Conservation (phyloP, 1,140 invertebrate genomes). For the Drosophila melanica region DNA sequence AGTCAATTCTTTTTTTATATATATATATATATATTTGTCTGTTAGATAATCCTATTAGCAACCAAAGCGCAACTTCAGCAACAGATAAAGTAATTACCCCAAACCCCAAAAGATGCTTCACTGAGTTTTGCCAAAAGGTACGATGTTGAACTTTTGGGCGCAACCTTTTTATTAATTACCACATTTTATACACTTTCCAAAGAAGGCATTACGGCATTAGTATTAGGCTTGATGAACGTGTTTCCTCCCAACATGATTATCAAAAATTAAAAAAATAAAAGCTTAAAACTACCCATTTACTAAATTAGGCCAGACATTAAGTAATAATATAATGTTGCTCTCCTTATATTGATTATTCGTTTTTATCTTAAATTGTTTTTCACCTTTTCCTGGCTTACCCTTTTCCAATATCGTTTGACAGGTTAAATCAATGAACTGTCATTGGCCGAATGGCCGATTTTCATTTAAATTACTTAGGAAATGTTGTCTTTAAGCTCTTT, state of each 20-base stretch:
- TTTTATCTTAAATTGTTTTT: background rate
- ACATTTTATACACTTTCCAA: conserved; percentile 31
- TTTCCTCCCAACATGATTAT: background rate
- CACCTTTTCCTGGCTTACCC: conserved; percentile 1
- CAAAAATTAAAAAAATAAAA: too few relatives aligned
- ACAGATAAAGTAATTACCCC: conserved; percentile 82
- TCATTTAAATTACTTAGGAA: conserved; percentile 41
- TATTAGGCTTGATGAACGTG: background rate
- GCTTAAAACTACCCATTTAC: too few relatives aligned
- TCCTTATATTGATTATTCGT: background rate
- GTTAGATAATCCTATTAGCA: conserved; percentile 77
- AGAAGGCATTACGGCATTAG: conserved; percentile 25
- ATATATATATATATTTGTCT: conserved; percentile 13
- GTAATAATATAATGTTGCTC: too few relatives aligned
- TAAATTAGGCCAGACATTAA: too few relatives aligned
- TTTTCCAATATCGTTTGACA: conserved; percentile 46
- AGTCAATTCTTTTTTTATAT: conserved; percentile 30
- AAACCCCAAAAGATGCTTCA: conserved; percentile 52
- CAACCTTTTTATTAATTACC: conserved; percentile 73
- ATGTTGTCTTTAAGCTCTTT: conserved; percentile 10
- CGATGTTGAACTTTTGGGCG: conserved; percentile 54
- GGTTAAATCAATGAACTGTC: conserved; percentile 56
- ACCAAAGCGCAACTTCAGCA: conserved; percentile 77
- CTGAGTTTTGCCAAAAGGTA: conserved; percentile 66
- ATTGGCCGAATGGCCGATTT: conserved; percentile 49